These are phyloP conservation scores for Luffia ferchaultella DNA, from an alignment of 2,888 invertebrate genomes.

Conservation along the genomic window DNA sequence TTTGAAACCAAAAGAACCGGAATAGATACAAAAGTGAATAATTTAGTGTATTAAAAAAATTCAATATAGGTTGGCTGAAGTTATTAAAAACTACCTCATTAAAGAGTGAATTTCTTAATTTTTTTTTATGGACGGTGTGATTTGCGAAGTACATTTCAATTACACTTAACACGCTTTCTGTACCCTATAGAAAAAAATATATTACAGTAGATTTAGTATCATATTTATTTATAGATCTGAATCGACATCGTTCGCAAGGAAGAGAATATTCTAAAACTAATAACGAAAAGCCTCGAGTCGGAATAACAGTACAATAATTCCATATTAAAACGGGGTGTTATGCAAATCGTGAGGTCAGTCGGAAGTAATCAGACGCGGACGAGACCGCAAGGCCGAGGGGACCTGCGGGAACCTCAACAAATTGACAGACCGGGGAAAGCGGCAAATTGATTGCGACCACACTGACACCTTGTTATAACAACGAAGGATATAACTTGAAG, in stretches of 20 bases:
- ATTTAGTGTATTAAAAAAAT: no score
- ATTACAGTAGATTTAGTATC: no score
- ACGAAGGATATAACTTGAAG: conserved; percentile 7
- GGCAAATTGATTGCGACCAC: conserved; percentile 50
- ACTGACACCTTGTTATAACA: conserved; percentile 39
- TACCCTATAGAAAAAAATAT: no score
- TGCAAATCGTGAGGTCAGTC: conserved; percentile 60
- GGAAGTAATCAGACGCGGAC: conserved; percentile 42
- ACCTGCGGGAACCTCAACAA: conserved; percentile 14
- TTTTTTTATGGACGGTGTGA: no score
- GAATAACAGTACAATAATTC: conserved; percentile 56
- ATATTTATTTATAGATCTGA: no score
- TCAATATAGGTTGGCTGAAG: no score
- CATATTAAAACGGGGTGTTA: conserved; percentile 58
- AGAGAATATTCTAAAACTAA: conserved; percentile 54
- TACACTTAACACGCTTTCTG: no score
- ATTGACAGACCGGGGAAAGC: conserved; percentile 38
- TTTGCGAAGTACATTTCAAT: no score
- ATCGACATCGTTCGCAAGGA: not conserved
- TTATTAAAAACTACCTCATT: no score
- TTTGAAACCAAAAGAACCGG: no score
- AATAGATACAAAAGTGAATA: no score
- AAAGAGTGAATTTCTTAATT: no score
- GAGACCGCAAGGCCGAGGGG: conserved; percentile 20
- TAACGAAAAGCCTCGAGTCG: conserved; percentile 41